Percentiles rank a stretch among this genome's conserved stretches.
phyloP scores from a whole-genome alignment of 2,797 vertebrate genomes.

The Sciaenops ocellatus region DNA sequence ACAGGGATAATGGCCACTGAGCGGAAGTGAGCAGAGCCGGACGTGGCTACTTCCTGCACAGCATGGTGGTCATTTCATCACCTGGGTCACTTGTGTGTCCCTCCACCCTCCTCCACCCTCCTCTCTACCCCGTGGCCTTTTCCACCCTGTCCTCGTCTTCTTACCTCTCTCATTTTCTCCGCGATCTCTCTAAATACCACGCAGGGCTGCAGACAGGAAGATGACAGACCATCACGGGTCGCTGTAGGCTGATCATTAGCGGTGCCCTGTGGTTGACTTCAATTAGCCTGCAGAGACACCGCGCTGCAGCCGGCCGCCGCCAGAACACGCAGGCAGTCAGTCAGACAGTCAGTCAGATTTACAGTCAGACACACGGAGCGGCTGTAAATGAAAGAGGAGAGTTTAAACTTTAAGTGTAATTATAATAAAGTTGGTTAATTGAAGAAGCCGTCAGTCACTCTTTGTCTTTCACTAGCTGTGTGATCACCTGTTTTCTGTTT shows the following conservation, averaged over 20 bases:
- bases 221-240: slow-evolving; percentile 67
- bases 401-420: not conserved
- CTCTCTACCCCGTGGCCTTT: not conserved
- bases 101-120: not conserved
- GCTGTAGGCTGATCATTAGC: slow-evolving; percentile 76
- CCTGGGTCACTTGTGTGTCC: slow-evolving; percentile 68
- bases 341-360: not conserved
- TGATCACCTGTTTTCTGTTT: too few species aligned
- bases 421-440: not conserved
- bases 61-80: slow-evolving; percentile 70
- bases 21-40: slow-evolving; percentile 74
- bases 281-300: slow-evolving; percentile 74
- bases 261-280: slow-evolving; percentile 77
- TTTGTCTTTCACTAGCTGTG: slow-evolving; percentile 19
- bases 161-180: slow-evolving; percentile 50
- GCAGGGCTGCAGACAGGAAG: slow-evolving; percentile 63
- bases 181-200: slow-evolving; percentile 67
- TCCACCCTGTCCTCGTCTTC: not conserved
- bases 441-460: not conserved
- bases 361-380: not conserved
- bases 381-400: slow-evolving; percentile 13
- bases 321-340: slow-evolving; percentile 52
- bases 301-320: slow-evolving; percentile 29
- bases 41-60: slow-evolving; percentile 73
- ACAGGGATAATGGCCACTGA: slow-evolving; percentile 65